phyloP scores from a whole-genome alignment of 2,113 vertebrate species.

The Clarias magur region DNA sequence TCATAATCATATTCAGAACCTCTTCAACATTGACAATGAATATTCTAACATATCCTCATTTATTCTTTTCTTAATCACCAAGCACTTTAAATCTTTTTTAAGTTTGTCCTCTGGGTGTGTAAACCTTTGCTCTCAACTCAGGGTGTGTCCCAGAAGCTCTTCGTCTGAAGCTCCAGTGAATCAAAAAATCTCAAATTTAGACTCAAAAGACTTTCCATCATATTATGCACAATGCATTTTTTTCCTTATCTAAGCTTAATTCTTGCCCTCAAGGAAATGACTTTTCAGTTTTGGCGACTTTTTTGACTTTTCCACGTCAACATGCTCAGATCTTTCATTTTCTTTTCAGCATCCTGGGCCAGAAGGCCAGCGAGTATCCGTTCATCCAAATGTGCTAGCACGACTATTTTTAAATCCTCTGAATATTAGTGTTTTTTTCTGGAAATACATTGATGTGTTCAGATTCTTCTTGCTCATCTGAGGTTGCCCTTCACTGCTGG shows the following conservation, averaged over 20 bases:
- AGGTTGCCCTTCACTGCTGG: not conserved
- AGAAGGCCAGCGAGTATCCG: not conserved
- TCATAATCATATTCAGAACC: not conserved
- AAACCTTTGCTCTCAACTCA: not conserved
- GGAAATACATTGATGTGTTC: not conserved
- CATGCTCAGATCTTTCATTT: not conserved
- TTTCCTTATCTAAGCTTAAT: not conserved
- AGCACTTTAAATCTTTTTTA: not conserved
- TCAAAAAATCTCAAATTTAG: not conserved
- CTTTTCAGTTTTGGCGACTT: not conserved
- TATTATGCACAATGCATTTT: not conserved
- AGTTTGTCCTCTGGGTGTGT: not conserved
- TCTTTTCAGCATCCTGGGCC: not conserved
- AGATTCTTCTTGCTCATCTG: not conserved
- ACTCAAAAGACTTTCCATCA: not conserved
- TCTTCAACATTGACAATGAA: not conserved
- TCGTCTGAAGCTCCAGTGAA: not conserved
- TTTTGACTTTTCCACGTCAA: not conserved
- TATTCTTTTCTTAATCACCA: not conserved
- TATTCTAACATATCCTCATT: not conserved
- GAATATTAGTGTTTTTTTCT: not conserved
- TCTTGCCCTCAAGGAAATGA: not conserved
- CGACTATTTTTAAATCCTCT: not conserved
- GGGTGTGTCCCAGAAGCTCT: not conserved
- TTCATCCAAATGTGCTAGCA: not conserved